Evolutionary conservation across 2,797 vertebrate species (phyloP).

Genomic region (Melanotaenia maccullochi): DNA sequence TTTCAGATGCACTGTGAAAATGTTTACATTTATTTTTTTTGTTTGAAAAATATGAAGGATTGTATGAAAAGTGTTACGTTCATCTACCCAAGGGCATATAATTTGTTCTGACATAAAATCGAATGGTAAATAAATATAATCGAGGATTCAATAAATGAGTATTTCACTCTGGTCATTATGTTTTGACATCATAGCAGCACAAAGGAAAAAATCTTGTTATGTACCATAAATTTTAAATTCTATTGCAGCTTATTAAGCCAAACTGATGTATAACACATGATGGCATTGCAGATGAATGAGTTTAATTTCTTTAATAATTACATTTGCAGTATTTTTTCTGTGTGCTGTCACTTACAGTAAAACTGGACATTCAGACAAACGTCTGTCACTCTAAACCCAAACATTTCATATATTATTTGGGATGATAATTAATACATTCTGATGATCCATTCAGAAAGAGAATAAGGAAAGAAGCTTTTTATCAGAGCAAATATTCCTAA

Average conservation of each 20-base stretch:
- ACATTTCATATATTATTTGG: neutral
- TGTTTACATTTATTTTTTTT: conserved; percentile 65
- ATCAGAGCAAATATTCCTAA: neutral
- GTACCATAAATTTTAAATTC: neutral
- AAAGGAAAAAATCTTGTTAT: neutral
- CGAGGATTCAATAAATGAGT: conserved; percentile 23
- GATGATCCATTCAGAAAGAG: neutral
- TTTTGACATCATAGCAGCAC: neutral
- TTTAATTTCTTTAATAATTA: too few species aligned
- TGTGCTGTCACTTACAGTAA: neutral
- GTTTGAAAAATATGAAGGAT: conserved; percentile 46
- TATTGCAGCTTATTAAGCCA: neutral
- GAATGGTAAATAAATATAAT: conserved; percentile 56
- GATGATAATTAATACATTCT: neutral
- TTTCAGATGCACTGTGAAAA: conserved; percentile 71
- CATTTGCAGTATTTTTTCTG: neutral
- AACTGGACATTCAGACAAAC: neutral
- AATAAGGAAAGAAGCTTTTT: neutral
- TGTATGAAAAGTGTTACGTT: conserved; percentile 49
- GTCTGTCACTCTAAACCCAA: neutral
- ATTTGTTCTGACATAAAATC: conserved; percentile 51
- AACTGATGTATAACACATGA: neutral
- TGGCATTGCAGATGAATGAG: neutral
- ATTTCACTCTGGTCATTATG: neutral
- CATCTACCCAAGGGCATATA: conserved; percentile 31